Conservation (phyloP, 2,113 vertebrate genomes). For the Chlorocebus sabaeus region DNA sequence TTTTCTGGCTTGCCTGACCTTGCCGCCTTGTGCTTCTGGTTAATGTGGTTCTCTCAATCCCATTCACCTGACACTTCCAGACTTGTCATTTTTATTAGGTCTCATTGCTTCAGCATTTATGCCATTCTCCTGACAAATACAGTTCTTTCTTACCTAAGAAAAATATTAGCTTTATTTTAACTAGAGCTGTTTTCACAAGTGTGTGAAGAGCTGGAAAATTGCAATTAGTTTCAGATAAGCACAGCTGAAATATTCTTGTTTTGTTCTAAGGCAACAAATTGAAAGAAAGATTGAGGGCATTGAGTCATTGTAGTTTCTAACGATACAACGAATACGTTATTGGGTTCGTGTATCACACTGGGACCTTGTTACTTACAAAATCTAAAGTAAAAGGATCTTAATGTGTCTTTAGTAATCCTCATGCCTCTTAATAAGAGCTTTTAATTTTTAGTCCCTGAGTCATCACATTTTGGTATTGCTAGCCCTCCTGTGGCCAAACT, state of each 20-base stretch:
- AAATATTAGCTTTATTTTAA: constrained; percentile 14
- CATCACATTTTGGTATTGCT: constrained; percentile 32
- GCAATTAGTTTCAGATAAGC: constrained; percentile 52
- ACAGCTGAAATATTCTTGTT: constrained; percentile 57
- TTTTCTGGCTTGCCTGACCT: neutral
- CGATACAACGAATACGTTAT: neutral
- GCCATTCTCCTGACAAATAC: constrained; percentile 1
- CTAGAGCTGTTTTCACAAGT: constrained; percentile 6
- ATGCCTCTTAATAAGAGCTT: constrained; percentile 43
- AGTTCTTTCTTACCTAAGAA: constrained; percentile 24
- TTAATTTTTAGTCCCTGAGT: constrained; percentile 56
- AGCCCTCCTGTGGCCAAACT: constrained; percentile 16
- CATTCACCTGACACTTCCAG: neutral
- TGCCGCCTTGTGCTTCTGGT: neutral
- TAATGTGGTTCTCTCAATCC: neutral
- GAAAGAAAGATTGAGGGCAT: constrained; percentile 44
- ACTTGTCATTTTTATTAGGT: constrained; percentile 21
- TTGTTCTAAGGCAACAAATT: constrained; percentile 25
- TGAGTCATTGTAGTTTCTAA: neutral
- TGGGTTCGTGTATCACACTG: neutral
- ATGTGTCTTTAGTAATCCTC: constrained; percentile 45
- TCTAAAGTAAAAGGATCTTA: neutral
- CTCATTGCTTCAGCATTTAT: constrained; percentile 11
- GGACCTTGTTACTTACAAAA: neutral
- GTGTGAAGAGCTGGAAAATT: constrained; percentile 21